Evolutionary conservation across 2,888 invertebrate genomes (phyloP).

Genomic region (Rhamnusium bicolor): DNA sequence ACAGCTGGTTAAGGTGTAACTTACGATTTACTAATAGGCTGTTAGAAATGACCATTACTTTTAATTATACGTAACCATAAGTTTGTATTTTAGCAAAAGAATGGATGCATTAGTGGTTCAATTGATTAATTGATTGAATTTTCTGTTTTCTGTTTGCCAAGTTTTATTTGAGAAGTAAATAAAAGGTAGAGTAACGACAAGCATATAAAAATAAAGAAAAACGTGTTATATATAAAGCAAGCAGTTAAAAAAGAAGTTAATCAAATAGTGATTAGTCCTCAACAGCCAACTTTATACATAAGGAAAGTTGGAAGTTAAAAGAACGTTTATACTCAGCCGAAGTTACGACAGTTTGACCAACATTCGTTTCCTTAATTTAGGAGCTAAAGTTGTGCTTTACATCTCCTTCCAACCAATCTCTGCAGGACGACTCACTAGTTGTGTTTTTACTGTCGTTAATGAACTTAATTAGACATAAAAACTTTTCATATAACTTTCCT

Average conservation of each 20-base stretch:
- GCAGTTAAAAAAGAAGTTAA: conserved; percentile 58
- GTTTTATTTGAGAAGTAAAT: neutral
- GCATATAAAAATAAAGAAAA: conserved; percentile 16
- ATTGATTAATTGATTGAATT: neutral
- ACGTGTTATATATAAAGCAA: conserved; percentile 29
- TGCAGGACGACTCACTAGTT: conserved; percentile 30
- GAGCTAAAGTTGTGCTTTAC: conserved; percentile 33
- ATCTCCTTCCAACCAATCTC: conserved; percentile 23
- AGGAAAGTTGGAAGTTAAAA: conserved; percentile 58
- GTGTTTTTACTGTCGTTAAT: conserved; percentile 29
- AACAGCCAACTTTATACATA: conserved; percentile 61
- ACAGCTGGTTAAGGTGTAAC: too few species aligned
- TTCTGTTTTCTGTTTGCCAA: conserved; percentile 12
- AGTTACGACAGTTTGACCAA: conserved; percentile 65
- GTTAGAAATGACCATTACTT: too few species aligned
- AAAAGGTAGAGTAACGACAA: neutral
- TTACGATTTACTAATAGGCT: too few species aligned
- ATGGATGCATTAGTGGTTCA: neutral
- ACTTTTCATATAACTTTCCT: conserved; percentile 7
- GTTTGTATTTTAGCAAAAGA: neutral
- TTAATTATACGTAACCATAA: too few species aligned
- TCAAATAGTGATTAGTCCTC: conserved; percentile 64
- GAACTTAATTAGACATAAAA: conserved; percentile 42
- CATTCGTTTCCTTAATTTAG: conserved; percentile 60
- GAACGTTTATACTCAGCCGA: conserved; percentile 58